A percentile compares a stretch with the other conserved stretches of the same genome.
Conservation (phyloP, 2,888 invertebrate genomes). For the Falcaria lacertinaria region DNA sequence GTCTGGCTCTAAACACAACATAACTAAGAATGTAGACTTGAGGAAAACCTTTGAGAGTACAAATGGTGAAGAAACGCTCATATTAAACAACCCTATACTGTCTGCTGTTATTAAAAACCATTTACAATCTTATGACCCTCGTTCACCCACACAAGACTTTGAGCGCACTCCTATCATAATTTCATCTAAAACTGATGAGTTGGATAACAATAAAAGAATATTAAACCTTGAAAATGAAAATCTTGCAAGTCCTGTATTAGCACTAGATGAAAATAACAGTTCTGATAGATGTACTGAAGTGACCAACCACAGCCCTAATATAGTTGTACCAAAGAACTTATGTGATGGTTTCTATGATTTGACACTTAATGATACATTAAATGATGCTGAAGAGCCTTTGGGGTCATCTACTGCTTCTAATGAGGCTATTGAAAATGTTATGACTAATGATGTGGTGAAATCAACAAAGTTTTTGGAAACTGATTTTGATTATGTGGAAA, state of each 20-base stretch:
- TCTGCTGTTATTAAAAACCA: slow-evolving; percentile 72
- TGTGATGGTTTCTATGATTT: slow-evolving; percentile 58
- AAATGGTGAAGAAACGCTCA: slow-evolving; percentile 55
- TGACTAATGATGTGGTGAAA: slow-evolving; percentile 44
- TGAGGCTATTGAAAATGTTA: slow-evolving; percentile 59
- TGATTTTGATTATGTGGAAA: slow-evolving; percentile 80
- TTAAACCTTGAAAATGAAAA: slow-evolving; percentile 28
- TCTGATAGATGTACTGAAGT: slow-evolving; percentile 44
- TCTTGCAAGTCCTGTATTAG: slow-evolving; percentile 45
- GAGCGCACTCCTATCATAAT: slow-evolving; percentile 79
- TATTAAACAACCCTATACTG: slow-evolving; percentile 69
- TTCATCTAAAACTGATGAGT: slow-evolving; percentile 37
- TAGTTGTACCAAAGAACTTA: slow-evolving; percentile 60
- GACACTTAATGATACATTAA: slow-evolving; percentile 55
- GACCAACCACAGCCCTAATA: slow-evolving; percentile 41
- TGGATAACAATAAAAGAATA: slow-evolving; percentile 28
- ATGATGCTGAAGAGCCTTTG: slow-evolving; percentile 53
- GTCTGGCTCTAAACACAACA: slow-evolving; percentile 58
- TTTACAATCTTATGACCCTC: slow-evolving; percentile 75
- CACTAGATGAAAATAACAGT: slow-evolving; percentile 33
- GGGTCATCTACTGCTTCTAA: slow-evolving; percentile 66
- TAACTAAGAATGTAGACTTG: slow-evolving; percentile 72
- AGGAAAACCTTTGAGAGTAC: slow-evolving; percentile 68
- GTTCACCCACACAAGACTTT: slow-evolving; percentile 80
- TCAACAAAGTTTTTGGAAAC: slow-evolving; percentile 77